Conservation (phyloP, 2,888 invertebrate genomes). For the Sesia bembeciformis region DNA sequence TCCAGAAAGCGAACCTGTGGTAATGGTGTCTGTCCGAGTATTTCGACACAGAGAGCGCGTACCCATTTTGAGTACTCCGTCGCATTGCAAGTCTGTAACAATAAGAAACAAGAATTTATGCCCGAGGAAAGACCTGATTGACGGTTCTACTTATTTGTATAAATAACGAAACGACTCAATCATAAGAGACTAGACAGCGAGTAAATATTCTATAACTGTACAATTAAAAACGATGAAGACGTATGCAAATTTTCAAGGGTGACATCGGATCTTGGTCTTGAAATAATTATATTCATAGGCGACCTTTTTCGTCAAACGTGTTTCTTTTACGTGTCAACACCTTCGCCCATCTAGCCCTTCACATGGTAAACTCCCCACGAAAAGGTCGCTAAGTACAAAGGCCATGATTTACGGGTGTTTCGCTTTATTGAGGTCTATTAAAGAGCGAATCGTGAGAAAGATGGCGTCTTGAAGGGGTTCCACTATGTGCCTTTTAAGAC, state of each 20-base stretch:
- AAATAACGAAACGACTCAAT: too few species aligned
- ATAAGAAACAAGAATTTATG: constrained; percentile 10
- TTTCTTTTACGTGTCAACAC: constrained; percentile 63
- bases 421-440: constrained; percentile 59
- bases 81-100: constrained; percentile 80
- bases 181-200: too few species aligned
- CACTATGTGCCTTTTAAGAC: constrained; percentile 40
- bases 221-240: background rate
- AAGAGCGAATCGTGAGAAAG: constrained; percentile 66
- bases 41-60: constrained; percentile 81
- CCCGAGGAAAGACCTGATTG: too few species aligned
- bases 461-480: constrained; percentile 36
- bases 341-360: constrained; percentile 67
- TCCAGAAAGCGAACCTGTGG: constrained; percentile 82
- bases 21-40: constrained; percentile 83
- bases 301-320: constrained; percentile 27
- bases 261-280: background rate
- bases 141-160: too few species aligned
- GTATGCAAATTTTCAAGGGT: background rate
- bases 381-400: constrained; percentile 58
- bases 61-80: constrained; percentile 83
- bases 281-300: background rate
- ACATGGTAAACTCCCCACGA: constrained; percentile 55
- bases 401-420: constrained; percentile 63
- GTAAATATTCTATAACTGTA: too few species aligned